Conservation (phyloP, 1,140 invertebrate species). For the Nebria ingens region DNA sequence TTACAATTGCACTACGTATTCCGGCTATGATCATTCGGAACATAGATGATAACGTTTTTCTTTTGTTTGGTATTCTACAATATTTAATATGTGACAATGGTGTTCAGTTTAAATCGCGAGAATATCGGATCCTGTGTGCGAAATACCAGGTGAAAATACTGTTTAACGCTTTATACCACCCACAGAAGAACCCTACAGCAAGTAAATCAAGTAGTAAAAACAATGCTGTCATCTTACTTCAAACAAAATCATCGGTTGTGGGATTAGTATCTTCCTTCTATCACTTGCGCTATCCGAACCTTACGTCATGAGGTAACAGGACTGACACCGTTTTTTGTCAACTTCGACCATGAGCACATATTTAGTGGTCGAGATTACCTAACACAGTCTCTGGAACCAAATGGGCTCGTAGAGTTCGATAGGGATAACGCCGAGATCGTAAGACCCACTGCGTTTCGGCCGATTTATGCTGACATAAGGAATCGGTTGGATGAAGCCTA, state of each 20-base stretch:
- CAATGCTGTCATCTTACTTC: constrained; percentile 15
- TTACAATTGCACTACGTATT: constrained; percentile 14
- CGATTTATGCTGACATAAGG: no score
- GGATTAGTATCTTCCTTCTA: constrained; percentile 10
- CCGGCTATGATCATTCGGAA: constrained; percentile 12
- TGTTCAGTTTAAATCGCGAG: constrained; percentile 2
- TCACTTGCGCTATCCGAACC: no score
- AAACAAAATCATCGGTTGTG: constrained; percentile 3
- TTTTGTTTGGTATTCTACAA: constrained; percentile 12
- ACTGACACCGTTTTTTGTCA: no score
- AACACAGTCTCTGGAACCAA: no score
- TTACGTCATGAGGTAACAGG: no score
- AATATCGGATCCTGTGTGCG: not conserved
- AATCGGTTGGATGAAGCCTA: no score
- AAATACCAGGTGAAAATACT: constrained; percentile 9
- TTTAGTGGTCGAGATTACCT: no score
- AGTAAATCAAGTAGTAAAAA: constrained; percentile 18
- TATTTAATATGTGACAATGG: constrained; percentile 13
- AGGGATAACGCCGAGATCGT: no score
- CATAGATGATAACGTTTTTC: constrained; percentile 19
- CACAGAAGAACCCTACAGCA: constrained; percentile 18
- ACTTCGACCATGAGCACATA: no score
- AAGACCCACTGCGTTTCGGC: no score
- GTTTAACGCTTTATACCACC: constrained; percentile 14
- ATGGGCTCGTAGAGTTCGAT: no score